Evolutionary conservation across 2,888 invertebrate genomes (phyloP).

Genomic region (Flexamia atlantica): DNA sequence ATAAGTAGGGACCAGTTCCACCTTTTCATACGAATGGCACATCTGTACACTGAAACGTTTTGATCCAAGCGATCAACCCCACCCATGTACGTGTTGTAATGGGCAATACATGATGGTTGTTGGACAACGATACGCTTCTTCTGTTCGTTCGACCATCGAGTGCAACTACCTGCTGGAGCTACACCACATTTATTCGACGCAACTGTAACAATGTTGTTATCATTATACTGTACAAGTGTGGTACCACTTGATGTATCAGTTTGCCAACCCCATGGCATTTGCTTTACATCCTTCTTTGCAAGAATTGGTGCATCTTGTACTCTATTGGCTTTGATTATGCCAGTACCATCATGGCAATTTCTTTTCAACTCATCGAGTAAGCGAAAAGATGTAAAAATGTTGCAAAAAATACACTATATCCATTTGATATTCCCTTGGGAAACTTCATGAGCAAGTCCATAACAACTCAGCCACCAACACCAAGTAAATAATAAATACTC

Average conservation of each 20-base stretch:
- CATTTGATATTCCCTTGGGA: constrained; percentile 57
- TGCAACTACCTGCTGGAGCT: constrained; percentile 36
- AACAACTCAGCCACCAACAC: no score
- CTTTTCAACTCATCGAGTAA: constrained; percentile 66
- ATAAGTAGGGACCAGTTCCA: constrained; percentile 63
- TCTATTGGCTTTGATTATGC: constrained; percentile 69
- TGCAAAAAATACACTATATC: constrained; percentile 68
- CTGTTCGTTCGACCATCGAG: constrained; percentile 55
- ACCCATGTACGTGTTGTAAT: constrained; percentile 66
- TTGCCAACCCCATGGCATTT: constrained; percentile 60
- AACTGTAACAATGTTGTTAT: constrained; percentile 65
- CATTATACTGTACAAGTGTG: constrained; percentile 61
- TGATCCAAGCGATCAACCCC: constrained; percentile 65
- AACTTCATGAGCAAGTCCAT: no score
- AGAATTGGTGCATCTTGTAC: constrained; percentile 64
- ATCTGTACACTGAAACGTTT: constrained; percentile 64
- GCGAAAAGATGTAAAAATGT: constrained; percentile 67
- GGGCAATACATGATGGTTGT: constrained; percentile 56
- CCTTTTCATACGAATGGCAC: constrained; percentile 60
- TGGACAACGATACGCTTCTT: constrained; percentile 60
- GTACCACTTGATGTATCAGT: constrained; percentile 54
- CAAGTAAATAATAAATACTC: no score
- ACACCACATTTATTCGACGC: constrained; percentile 59
- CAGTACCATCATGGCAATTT: constrained; percentile 68
- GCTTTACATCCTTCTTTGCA: constrained; percentile 66